Percentiles rank a stretch among this genome's conserved stretches.
Evolutionary conservation across 2,113 vertebrate species (phyloP).

Genomic region (Daubentonia madagascariensis): DNA sequence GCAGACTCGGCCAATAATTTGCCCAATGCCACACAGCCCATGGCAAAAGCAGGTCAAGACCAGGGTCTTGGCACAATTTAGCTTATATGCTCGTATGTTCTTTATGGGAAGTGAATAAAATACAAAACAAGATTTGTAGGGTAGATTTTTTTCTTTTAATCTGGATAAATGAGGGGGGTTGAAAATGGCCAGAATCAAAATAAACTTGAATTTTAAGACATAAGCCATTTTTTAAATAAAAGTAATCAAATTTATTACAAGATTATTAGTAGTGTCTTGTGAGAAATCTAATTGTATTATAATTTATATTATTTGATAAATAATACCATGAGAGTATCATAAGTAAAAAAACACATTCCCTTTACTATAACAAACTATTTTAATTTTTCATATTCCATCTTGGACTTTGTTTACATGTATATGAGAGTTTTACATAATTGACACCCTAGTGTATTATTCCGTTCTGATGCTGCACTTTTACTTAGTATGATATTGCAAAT

Average conservation of each 20-base stretch:
- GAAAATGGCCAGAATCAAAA: not conserved
- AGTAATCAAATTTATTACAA: not conserved
- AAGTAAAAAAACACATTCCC: not conserved
- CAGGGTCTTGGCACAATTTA: no score
- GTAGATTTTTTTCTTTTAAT: no score
- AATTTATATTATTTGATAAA: not conserved
- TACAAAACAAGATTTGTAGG: not conserved
- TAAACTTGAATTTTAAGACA: not conserved
- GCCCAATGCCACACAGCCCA: no score
- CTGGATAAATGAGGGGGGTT: not conserved
- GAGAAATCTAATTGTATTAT: not conserved
- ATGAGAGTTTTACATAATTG: not conserved
- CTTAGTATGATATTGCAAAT: not conserved
- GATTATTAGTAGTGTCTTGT: not conserved
- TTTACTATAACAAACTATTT: not conserved
- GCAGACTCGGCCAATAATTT: no score
- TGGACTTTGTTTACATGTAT: not conserved
- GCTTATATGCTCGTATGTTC: no score
- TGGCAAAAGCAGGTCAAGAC: no score
- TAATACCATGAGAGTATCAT: not conserved
- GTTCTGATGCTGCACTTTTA: not conserved
- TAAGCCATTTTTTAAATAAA: not conserved
- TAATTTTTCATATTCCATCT: not conserved
- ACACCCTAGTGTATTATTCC: not conserved
- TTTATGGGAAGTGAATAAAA: no score